These are phyloP conservation scores for Anableps anableps DNA, from an alignment of 2,797 vertebrate species.

Conservation along the genomic window DNA sequence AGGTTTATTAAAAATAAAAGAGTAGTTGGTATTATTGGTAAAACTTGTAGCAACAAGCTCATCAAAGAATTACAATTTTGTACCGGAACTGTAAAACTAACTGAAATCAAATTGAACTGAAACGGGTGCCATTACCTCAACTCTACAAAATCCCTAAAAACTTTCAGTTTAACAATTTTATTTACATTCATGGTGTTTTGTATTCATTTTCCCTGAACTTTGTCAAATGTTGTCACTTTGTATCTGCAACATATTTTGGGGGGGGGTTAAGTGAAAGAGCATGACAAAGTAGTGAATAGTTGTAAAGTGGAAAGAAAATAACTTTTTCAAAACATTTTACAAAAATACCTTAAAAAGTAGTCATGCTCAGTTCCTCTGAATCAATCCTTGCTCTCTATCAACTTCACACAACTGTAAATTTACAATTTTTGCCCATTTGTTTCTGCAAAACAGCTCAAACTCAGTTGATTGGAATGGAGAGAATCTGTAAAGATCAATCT, in stretches of 20 bases:
- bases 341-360: neutral
- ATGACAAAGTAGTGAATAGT: neutral
- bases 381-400: neutral
- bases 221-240: neutral
- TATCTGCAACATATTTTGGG: neutral
- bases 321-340: too few species aligned
- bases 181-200: neutral
- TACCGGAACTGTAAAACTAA: neutral
- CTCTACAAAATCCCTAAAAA: neutral
- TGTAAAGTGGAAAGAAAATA: neutral
- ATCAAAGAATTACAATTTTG: neutral
- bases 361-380: neutral
- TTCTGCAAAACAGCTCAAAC: too few species aligned
- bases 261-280: neutral
- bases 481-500: too few species aligned
- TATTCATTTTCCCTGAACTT: neutral
- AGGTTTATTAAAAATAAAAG: neutral
- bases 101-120: neutral
- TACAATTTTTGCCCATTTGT: too few species aligned
- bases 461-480: too few species aligned
- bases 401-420: too few species aligned
- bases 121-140: neutral
- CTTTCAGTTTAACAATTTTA: neutral
- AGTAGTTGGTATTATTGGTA: neutral
- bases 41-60: neutral